Base-by-base conservation (phyloP, 1,140 invertebrate species). In the Listronotus oregonensis region DNA sequence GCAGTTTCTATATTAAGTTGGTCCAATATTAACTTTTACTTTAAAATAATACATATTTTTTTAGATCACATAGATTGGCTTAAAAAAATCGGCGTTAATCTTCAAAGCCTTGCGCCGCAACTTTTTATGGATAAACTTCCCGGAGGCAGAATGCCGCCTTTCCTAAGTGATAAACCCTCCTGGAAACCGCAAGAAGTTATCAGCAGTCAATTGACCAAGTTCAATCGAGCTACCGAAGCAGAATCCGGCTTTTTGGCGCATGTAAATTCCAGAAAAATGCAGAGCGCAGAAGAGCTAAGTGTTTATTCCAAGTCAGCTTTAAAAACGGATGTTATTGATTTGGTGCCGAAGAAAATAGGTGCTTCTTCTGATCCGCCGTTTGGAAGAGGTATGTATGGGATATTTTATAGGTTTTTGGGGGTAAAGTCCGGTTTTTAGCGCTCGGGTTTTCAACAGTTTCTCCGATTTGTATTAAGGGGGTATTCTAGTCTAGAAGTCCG, bases 81-180 rank as follows among this genome's bases (percentile, higher is more conserved):
- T 67, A 82, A 85, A 9, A 83, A 89, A 49, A 84, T 96, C 1
- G 94, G 94, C 21, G 95, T 93, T 72, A 89, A 95, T 68, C 80
- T 96, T n/a, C 87, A 89, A 66, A 93, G 88, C 58, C 79, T 97
- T 51, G 90, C 92, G n/a, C 94, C 94, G 0, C 92, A 94, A 75
- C 81, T 93, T 37, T 90, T 87, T 75, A 86, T 84, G 14, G 83
- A 88, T 12, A 83, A 85, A 71, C 71, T 90, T 63, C 83, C 86
- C 31, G 83, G 85, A 57, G 85, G 83, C 27, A 81, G 84, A 43
- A 84, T 86, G 62, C 83, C 87, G 8, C 86, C 85, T 8, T 81
- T 82, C 8, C 80, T 86, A 10, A 84, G 83, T 43, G 83, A 82
- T 34, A 80, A 82, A 32, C 85, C 84, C 6, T 85, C 86, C 58